Conservation (phyloP, 2,797 vertebrate genomes). For the Acipenser ruthenus region DNA sequence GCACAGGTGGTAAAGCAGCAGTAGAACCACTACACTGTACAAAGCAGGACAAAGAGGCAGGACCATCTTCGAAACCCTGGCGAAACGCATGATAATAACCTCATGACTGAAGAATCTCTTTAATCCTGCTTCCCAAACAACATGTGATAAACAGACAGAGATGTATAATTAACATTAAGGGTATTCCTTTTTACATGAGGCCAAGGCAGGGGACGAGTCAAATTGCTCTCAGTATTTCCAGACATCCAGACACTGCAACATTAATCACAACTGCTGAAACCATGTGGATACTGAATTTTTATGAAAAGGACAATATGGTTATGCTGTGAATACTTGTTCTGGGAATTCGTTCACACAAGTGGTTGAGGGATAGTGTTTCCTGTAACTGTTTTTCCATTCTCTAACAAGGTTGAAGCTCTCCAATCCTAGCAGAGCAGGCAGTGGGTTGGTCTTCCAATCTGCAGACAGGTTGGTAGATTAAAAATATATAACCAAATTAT, state of each 20-base stretch:
- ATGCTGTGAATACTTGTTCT: too few species aligned
- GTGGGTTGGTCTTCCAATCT: too few species aligned
- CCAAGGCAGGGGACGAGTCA: slow-evolving; percentile 30
- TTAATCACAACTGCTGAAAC: slow-evolving; percentile 38
- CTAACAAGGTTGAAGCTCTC: too few species aligned
- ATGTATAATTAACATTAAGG: slow-evolving; percentile 51
- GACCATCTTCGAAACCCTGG: slow-evolving; percentile 32
- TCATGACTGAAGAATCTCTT: slow-evolving; percentile 45
- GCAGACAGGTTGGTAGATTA: too few species aligned
- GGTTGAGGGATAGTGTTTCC: too few species aligned
- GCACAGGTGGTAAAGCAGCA: too few species aligned
- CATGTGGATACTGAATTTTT: slow-evolving; percentile 35
- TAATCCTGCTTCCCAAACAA: slow-evolving; percentile 34
- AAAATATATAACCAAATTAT: too few species aligned
- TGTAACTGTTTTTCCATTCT: too few species aligned
- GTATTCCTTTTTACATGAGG: slow-evolving; percentile 37
- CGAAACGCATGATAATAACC: slow-evolving; percentile 32
- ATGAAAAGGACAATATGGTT: too few species aligned
- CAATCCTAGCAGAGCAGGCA: too few species aligned
- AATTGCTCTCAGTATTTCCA: slow-evolving; percentile 44
- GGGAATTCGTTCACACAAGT: too few species aligned
- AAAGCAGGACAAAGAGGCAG: slow-evolving; percentile 12
- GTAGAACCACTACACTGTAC: too few species aligned
- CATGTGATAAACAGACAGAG: slow-evolving; percentile 42
- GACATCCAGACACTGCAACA: slow-evolving; percentile 25